phyloP scores from a whole-genome alignment of 2,888 invertebrate genomes.

The Scaptomyza parva region DNA sequence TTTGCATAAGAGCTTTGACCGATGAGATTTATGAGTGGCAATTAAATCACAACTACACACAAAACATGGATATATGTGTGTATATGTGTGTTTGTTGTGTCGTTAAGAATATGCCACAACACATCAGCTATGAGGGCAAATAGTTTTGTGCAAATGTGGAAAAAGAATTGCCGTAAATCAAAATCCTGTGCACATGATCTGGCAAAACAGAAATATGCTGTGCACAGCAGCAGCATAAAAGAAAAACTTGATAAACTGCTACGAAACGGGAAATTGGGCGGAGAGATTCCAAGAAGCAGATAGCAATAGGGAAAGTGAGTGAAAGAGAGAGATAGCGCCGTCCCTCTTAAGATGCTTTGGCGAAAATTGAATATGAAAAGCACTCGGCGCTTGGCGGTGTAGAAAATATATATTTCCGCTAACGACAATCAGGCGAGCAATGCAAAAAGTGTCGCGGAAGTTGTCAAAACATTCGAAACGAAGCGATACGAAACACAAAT shows the following conservation, averaged over 20 bases:
- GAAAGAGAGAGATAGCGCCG: not conserved
- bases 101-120: slow-evolving; percentile 4
- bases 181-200: slow-evolving; percentile 32
- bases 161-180: slow-evolving; percentile 60
- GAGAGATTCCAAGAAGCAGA: not conserved
- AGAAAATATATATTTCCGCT: slow-evolving; percentile 74
- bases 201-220: slow-evolving; percentile 33
- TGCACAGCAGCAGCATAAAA: slow-evolving; percentile 35
- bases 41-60: slow-evolving; percentile 29
- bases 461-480: slow-evolving; percentile 74
- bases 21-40: slow-evolving; percentile 25
- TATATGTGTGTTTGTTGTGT: too few relatives aligned
- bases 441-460: slow-evolving; percentile 77
- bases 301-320: too few relatives aligned
- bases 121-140: slow-evolving; percentile 28
- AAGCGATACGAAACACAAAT: slow-evolving; percentile 51
- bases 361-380: slow-evolving; percentile 53
- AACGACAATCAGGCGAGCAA: slow-evolving; percentile 70
- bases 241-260: slow-evolving; percentile 50
- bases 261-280: not conserved
- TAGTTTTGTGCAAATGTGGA: slow-evolving; percentile 41
- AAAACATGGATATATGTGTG: slow-evolving; percentile 2
- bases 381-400: slow-evolving; percentile 34
- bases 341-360: slow-evolving; percentile 31
- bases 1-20: not conserved